phyloP scores from a whole-genome alignment of 2,888 invertebrate genomes.

The Harpalus rubripes region DNA sequence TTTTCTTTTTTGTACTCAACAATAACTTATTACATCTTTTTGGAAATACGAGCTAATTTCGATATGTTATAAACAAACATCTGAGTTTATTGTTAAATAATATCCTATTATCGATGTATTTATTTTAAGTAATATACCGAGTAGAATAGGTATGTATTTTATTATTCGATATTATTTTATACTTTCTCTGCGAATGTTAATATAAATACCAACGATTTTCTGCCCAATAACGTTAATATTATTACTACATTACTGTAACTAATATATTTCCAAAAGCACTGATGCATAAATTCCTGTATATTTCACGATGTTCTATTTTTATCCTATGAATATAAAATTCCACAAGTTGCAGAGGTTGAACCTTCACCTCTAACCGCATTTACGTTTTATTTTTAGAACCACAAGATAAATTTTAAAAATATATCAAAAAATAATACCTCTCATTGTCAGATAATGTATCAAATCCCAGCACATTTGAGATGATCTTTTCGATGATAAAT shows the following conservation, averaged over 20 bases:
- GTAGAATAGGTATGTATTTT: no score
- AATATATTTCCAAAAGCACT: not conserved
- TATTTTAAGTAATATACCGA: no score
- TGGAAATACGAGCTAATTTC: no score
- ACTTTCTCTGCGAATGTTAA: not conserved
- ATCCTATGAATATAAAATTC: not conserved
- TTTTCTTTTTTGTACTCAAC: no score
- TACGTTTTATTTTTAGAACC: not conserved
- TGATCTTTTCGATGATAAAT: conserved; percentile 25
- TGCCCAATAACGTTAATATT: not conserved
- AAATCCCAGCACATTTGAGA: not conserved
- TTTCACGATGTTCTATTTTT: not conserved
- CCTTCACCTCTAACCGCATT: not conserved
- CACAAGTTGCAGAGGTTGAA: not conserved
- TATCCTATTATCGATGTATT: no score
- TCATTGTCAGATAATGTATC: conserved; percentile 23
- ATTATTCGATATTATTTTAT: not conserved
- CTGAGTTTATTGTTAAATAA: no score
- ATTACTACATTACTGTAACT: not conserved
- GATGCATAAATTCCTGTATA: not conserved
- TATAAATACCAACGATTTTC: no score
- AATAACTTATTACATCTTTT: no score
- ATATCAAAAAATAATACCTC: conserved; percentile 15
- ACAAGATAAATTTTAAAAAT: conserved; percentile 35
- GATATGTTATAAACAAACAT: no score